phyloP scores from a whole-genome alignment of 2,888 invertebrate genomes.

The Agriopis aurantiaria region DNA sequence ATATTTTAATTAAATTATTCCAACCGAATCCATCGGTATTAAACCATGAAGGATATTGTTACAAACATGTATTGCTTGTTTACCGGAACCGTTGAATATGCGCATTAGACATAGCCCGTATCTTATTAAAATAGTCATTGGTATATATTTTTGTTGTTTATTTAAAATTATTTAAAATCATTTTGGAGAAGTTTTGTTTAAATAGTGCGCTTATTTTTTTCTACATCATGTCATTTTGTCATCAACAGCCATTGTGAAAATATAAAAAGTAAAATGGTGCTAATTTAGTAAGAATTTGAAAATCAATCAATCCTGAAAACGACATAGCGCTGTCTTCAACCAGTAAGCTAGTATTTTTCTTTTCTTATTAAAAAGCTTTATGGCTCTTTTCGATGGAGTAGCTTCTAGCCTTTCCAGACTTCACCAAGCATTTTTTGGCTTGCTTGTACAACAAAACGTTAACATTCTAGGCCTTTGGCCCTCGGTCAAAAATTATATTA shows the following conservation, averaged over 20 bases:
- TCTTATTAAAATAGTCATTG: constrained; percentile 12
- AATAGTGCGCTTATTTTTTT: constrained; percentile 7
- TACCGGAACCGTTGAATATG: constrained; percentile 25
- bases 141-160: constrained; percentile 6
- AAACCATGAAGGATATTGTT: constrained; percentile 37
- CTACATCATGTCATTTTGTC: neutral
- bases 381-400: neutral
- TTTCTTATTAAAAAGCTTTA: neutral
- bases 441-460: neutral
- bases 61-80: constrained; percentile 26
- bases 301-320: neutral
- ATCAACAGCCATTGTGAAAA: neutral
- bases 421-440: neutral
- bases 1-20: constrained; percentile 37
- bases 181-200: neutral
- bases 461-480: neutral
- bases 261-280: neutral
- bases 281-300: neutral
- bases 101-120: constrained; percentile 27
- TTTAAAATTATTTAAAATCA: constrained; percentile 12
- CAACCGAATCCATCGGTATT: constrained; percentile 31
- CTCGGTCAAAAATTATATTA: too few species aligned
- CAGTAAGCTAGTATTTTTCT: neutral
- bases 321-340: too few species aligned
- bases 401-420: neutral